These are phyloP conservation scores for Dinocampus coccinellae DNA, from an alignment of 2,888 invertebrate species.

Conservation along the genomic window DNA sequence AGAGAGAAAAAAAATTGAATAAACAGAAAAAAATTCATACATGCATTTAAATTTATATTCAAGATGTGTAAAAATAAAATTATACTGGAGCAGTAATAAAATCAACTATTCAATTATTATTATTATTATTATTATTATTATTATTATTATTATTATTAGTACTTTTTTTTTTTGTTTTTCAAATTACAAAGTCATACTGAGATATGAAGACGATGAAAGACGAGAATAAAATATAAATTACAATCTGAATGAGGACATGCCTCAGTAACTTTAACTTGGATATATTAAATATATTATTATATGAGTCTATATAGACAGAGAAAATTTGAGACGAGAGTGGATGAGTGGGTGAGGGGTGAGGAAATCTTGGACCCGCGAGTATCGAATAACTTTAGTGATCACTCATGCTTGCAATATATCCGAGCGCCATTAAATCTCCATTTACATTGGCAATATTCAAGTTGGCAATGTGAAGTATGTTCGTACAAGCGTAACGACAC, in stretches of 20 bases:
- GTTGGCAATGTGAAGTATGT: slow-evolving; percentile 3
- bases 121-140: too few species aligned
- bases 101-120: background rate
- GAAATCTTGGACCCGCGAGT: background rate
- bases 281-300: background rate
- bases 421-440: background rate
- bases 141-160: too few species aligned
- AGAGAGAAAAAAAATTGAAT: too few species aligned
- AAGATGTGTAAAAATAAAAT: background rate
- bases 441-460: background rate
- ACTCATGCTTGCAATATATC: slow-evolving; percentile 40
- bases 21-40: too few species aligned
- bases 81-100: background rate
- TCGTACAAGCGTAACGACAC: slow-evolving; percentile 25
- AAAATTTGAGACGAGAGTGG: slow-evolving; percentile 35
- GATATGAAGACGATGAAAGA: background rate
- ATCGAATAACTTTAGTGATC: slow-evolving; percentile 40
- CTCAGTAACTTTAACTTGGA: slow-evolving; percentile 39
- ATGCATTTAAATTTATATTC: too few species aligned
- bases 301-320: slow-evolving; percentile 42
- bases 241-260: slow-evolving; percentile 43
- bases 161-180: background rate
- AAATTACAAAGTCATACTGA: background rate
- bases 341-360: background rate
- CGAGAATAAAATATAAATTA: background rate